Evolutionary conservation across 2,888 invertebrate species (phyloP), one percentile per base, ranked within the genome.

Genomic region (Chymomyza caudatula): DNA sequence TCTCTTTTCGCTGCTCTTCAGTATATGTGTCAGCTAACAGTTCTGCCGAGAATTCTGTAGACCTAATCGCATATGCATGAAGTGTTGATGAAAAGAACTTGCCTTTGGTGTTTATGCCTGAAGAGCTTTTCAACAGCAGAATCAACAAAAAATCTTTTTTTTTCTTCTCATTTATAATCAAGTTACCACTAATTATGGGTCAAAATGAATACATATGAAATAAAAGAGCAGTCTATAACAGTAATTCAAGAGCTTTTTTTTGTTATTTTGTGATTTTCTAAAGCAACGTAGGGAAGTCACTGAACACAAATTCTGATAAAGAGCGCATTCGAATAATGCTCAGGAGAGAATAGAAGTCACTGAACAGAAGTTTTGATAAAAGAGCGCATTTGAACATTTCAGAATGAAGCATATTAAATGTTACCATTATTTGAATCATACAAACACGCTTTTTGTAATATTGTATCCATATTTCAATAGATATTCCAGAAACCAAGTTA

Each of bases 1-100:
- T 51, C 13, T 20, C 22, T 51, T 51, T n/a, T 37, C 11, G 37
- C 15, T 19, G 22, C 23, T 11, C 22, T 51, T 47, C n/a, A 15
- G 19, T 20, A 51, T 20, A 22, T 51, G 22, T 51, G 51, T 51
- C 51, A 51, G 51, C 20, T 51, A 51, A 51, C 51, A 20, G 51
- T 51, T 51, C 51, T 51, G 19, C 19, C 51, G 20, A 51, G 51
- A 51, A 51, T 51, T 51, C 51, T 22, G 13, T 19, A 51, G 19
- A 20, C 13, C 51, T 51, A 19, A 51, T 51, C 51, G 13, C 51
- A 51, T 51, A 51, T 51, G 51, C 51, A 51, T 51, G 51, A 51
- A 20, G 15, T 6, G 5, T 13, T 20, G 51, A 13, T 51, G 47
- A 47, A 47, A 47, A 17, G 47, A 17, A 6, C n/a, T 47, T 15